A percentile compares a stretch with the other conserved stretches of the same genome.
These are phyloP conservation scores for Eulithis prunata DNA, from an alignment of 2,888 invertebrate genomes.

Conservation along the genomic window DNA sequence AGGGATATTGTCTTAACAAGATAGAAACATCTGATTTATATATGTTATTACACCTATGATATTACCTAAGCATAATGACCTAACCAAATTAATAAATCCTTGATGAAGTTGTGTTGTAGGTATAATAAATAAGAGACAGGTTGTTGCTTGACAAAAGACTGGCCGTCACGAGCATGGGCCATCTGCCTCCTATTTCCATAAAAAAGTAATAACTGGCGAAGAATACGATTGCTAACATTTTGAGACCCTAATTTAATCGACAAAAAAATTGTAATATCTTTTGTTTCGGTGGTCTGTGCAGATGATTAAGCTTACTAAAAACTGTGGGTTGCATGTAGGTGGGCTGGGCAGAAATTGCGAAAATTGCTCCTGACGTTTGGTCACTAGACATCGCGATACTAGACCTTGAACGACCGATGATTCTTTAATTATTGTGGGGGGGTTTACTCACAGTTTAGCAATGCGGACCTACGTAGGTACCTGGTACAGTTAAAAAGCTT, in stretches of 20 bases:
- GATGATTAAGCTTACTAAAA: conserved; percentile 45
- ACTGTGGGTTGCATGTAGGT: conserved; percentile 45
- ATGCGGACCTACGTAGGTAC: too few relatives aligned
- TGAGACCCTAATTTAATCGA: conserved; percentile 24
- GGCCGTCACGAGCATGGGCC: conserved; percentile 3
- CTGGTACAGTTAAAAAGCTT: too few relatives aligned
- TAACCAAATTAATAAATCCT: not conserved
- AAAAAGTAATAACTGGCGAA: conserved; percentile 24
- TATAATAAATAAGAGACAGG: not conserved
- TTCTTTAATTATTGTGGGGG: conserved; percentile 3
- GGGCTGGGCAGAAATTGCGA: conserved; percentile 55
- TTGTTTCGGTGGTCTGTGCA: conserved; percentile 32
- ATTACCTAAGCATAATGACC: too few relatives aligned
- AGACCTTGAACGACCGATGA: conserved; percentile 33
- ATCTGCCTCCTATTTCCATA: conserved; percentile 27
- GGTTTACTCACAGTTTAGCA: too few relatives aligned
- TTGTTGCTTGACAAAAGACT: conserved; percentile 7
- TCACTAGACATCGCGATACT: conserved; percentile 30
- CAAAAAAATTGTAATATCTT: conserved; percentile 30
- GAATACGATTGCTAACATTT: conserved; percentile 27
- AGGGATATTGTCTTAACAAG: too few relatives aligned
- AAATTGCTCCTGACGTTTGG: conserved; percentile 49
- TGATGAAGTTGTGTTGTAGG: not conserved
- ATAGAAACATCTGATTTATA: too few relatives aligned
- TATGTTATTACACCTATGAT: too few relatives aligned